Evolutionary conservation across 2,888 invertebrate species (phyloP), one percentile per base, ranked within the genome.

Genomic region (Erebia palarica): DNA sequence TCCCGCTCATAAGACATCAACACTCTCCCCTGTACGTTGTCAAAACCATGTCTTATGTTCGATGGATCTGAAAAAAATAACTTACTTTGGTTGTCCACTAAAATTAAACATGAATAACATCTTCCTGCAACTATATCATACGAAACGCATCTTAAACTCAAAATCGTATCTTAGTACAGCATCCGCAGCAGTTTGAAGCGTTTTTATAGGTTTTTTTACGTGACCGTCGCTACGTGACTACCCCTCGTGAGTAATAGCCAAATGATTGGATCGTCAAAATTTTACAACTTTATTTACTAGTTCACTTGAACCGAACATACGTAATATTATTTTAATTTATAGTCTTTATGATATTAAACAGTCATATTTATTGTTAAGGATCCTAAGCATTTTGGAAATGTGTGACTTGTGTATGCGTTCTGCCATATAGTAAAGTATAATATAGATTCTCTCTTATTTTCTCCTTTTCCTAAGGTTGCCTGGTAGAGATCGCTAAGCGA

Each of bases 241-340:
- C 16, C n/a, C 10, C 7, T 11, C 65, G 13, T 13, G 51, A 42
- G 36, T 53, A 36, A 55, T 42, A 13, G 53, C 55, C 55, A 16
- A 55, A 65, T 55, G 11, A 53, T 53, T 65, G 42, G 42, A 36
- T 36, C 27, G 42, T 65, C 51, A 65, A 65, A 65, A 42, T 65
- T 65, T 65, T 18, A 65, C 65, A 53, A 55, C 51, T 42, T 65
- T 65, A 65, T 65, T 65, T 65, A 16, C 51, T 13, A 65, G 65
- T 55, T 18, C 13, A 1, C 16, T 16, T 55, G 13, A 13, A 55
- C 18, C 5, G 13, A 55, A 55, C 55, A 55, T 10, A 16, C 18
- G 16, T 55, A 10, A 55, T 55, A 55, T 53, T 53, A 53, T 53
- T 53, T 53, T 53, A 53, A 53, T 8, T 51, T 51, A 51, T 51